Percentiles rank a stretch among this genome's conserved stretches.
These are phyloP conservation scores for Rhinichthys klamathensis DNA, from an alignment of 2,113 vertebrate genomes.

Conservation along the genomic window DNA sequence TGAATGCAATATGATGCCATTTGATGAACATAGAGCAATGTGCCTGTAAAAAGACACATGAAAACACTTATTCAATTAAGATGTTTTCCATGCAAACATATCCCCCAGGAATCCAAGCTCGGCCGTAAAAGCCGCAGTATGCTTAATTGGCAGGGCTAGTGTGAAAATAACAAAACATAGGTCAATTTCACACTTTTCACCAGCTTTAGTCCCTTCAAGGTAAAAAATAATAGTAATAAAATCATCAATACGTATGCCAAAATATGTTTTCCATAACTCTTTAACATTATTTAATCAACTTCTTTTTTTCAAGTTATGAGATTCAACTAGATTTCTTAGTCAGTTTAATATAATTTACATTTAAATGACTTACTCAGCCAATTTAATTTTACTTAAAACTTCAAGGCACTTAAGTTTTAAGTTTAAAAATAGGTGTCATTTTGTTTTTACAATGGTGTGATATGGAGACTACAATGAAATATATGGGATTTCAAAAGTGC, in stretches of 20 bases:
- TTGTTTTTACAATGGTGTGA: not conserved
- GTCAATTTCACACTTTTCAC: conserved; percentile 18
- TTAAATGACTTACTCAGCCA: not conserved
- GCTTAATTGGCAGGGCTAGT: conserved; percentile 39
- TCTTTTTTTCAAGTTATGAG: too few species aligned
- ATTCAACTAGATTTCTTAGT: too few species aligned
- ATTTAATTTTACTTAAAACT: too few species aligned
- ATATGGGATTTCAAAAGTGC: not conserved
- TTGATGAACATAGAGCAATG: conserved; percentile 26
- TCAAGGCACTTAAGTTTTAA: too few species aligned
- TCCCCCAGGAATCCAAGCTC: conserved; percentile 47
- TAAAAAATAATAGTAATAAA: too few species aligned
- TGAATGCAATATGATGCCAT: not conserved
- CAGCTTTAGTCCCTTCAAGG: not conserved
- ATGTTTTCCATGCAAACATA: conserved; percentile 53
- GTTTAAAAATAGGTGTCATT: too few species aligned
- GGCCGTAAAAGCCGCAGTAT: conserved; percentile 35
- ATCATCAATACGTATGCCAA: too few species aligned
- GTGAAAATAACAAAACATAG: conserved; percentile 33
- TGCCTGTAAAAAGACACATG: conserved; percentile 47
- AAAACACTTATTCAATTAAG: conserved; percentile 58
- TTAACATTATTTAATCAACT: too few species aligned
- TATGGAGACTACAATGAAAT: not conserved
- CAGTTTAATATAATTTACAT: not conserved
- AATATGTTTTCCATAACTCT: too few species aligned